Base-by-base conservation (phyloP, 2,797 vertebrate genomes). In the Ispidina lecontei region DNA sequence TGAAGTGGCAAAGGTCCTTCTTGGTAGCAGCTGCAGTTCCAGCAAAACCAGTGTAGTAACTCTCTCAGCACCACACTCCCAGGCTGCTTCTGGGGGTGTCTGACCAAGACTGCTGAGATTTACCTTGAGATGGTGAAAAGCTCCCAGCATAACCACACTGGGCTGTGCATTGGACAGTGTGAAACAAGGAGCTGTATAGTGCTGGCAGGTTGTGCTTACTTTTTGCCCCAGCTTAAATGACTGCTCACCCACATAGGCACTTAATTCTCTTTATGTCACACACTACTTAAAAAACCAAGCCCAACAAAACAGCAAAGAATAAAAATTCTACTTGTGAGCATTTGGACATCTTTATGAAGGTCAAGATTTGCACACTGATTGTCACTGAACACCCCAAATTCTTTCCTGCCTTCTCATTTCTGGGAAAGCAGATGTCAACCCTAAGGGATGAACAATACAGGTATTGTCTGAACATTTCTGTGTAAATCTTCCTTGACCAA, bases 361-460 rank as follows among this genome's bases (percentile, higher is more conserved):
- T 77, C 69, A 77, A 62, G n/a, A 75, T 89, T 91, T 80, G 51
- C 72, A 80, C 58, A 80, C 9, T 18, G 28, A 74, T 94, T 74
- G 69, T 41, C 63, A 68, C 52, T 52, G 49, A 89, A 75, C 74
- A 90, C 67, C 59, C 72, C 75, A 41, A 74, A 83, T 89, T 93
- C 58, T 70, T 89, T 85, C 41, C 39, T 80, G 51, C 31, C 15
- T 73, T 92, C 69, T 87, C 25, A 82, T 79, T 90, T 84, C 56
- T 84, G 60, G 71, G 85, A 90, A 93, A 84, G 59, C 35, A 86
- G 70, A 74, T 33, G 21, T 60, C 92, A 91, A n/a, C 84, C 26
- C 31, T 83, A 59, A 73, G 43, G 25, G 46, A 58, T 47, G 72
- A 85, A 41, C 46, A 91, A 84, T 84, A 35, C 35, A 87, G 35